These are phyloP conservation scores for Polypedilum vanderplanki DNA, from an alignment of 1,140 invertebrate genomes.

Conservation along the genomic window DNA sequence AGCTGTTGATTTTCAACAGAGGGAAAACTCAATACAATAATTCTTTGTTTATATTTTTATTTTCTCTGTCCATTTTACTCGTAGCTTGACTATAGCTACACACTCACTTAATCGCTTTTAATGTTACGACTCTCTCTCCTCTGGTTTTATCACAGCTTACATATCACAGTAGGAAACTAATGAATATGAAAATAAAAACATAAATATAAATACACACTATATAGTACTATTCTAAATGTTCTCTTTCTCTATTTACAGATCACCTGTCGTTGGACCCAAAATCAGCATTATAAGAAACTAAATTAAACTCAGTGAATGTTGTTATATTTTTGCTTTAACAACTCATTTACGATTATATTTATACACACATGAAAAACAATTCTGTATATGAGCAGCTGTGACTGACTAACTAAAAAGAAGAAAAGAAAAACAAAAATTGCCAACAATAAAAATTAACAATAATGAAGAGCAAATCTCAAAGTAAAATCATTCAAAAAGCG, in stretches of 20 bases:
- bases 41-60: constrained; percentile 17
- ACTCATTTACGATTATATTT: not conserved
- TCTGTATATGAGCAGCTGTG: not conserved
- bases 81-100: too few relatives aligned
- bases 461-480: not conserved
- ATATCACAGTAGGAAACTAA: constrained; percentile 24
- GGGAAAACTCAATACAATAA: constrained; percentile 10
- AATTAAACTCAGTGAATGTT: not conserved
- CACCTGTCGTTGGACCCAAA: not conserved
- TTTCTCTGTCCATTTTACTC: not conserved
- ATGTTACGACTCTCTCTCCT: not conserved
- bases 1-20: constrained; percentile 5
- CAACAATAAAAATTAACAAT: not conserved
- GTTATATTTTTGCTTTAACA: not conserved
- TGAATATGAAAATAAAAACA: constrained; percentile 19
- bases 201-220: not conserved
- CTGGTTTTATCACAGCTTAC: constrained; percentile 20
- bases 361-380: not conserved
- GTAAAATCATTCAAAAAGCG: not conserved
- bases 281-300: not conserved
- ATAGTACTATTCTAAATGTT: not conserved
- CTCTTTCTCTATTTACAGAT: not conserved
- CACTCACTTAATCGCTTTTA: not conserved
- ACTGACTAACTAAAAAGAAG: not conserved
- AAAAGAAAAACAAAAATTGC: not conserved